A percentile compares a stretch with the other conserved stretches of the same genome.
Evolutionary conservation across 2,113 vertebrate species (phyloP).

Genomic region (Enhydra lutris): DNA sequence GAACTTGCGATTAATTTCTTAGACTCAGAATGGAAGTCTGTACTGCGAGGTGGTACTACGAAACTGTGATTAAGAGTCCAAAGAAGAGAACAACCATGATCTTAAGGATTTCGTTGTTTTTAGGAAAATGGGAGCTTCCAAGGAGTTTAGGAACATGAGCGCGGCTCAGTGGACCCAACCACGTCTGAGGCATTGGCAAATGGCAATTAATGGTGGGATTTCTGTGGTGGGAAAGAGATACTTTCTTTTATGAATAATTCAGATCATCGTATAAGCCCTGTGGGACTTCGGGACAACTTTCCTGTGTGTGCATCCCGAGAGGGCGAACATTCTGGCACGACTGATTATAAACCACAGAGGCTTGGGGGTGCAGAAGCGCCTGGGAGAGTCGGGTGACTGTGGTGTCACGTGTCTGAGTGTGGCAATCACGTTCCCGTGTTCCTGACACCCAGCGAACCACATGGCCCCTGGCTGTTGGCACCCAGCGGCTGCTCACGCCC

Average conservation of each 20-base stretch:
- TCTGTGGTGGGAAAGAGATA: rapidly evolving
- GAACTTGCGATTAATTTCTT: background rate
- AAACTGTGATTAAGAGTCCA: background rate
- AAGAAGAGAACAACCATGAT: background rate
- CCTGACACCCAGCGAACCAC: rapidly evolving
- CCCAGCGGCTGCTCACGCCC: rapidly evolving
- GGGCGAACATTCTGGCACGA: background rate
- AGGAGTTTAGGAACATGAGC: background rate
- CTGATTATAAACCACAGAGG: rapidly evolving
- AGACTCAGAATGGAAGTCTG: background rate
- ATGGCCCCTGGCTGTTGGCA: rapidly evolving
- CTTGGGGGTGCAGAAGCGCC: background rate
- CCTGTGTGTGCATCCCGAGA: background rate
- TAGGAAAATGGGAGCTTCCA: background rate
- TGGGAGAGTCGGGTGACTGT: rapidly evolving
- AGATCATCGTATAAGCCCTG: rapidly evolving
- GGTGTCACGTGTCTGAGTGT: background rate
- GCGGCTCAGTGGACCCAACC: background rate
- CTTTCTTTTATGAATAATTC: background rate
- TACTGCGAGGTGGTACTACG: background rate
- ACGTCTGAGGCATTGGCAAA: background rate
- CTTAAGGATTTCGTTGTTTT: background rate
- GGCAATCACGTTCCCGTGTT: rapidly evolving
- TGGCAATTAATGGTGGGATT: rapidly evolving
- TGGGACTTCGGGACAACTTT: background rate